Percentiles rank a stretch among this genome's conserved stretches.
Conservation (phyloP, 2,113 vertebrate species). For the Aix galericulata region DNA sequence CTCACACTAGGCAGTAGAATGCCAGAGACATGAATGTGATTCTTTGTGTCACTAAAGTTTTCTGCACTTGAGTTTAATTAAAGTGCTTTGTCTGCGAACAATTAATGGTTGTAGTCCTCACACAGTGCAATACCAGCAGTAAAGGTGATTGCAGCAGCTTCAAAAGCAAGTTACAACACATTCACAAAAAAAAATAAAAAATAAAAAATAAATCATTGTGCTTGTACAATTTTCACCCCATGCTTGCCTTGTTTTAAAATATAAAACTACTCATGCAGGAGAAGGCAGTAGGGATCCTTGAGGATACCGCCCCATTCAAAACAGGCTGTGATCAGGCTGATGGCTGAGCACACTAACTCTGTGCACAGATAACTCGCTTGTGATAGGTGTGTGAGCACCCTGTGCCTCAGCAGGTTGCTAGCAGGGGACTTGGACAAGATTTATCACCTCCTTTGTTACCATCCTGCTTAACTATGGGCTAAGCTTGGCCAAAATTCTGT, state of each 20-base stretch:
- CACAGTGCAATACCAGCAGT: background rate
- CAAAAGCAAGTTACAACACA: background rate
- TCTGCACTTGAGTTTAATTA: background rate
- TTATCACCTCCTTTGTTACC: background rate
- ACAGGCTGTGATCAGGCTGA: background rate
- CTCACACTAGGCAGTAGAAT: background rate
- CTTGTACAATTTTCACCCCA: background rate
- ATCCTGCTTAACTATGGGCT: background rate
- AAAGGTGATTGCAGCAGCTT: background rate
- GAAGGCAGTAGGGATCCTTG: background rate
- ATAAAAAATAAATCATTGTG: too few relatives aligned
- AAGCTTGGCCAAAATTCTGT: background rate
- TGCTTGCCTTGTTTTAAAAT: background rate
- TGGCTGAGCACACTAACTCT: background rate
- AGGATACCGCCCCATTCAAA: background rate
- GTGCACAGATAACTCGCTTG: background rate
- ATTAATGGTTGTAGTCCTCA: background rate
- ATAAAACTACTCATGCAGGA: background rate
- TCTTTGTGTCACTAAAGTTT: background rate
- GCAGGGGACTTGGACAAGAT: background rate
- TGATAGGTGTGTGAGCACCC: background rate
- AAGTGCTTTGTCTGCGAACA: background rate
- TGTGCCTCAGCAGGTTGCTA: rapidly evolving
- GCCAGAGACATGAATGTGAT: background rate
- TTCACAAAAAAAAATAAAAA: background rate